phyloP scores from a whole-genome alignment of 2,797 vertebrate species.

The Amazona finschi region DNA sequence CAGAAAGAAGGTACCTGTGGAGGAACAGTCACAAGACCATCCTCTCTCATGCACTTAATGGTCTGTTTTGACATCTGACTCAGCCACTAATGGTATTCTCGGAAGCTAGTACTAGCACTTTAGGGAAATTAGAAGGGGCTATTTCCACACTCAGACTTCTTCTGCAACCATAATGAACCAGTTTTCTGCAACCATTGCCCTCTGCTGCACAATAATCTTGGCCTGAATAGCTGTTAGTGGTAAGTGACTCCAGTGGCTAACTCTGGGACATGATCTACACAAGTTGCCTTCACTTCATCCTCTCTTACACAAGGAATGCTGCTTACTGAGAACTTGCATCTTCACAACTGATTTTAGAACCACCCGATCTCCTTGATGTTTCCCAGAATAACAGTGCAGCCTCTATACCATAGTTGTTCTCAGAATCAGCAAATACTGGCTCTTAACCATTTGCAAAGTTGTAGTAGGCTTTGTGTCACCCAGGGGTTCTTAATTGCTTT shows the following conservation, averaged over 20 bases:
- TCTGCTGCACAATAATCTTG: neutral
- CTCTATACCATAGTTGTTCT: neutral
- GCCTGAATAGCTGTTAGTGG: neutral
- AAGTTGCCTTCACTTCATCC: neutral
- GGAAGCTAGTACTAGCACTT: neutral
- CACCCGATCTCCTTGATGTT: neutral
- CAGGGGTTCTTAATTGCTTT: neutral
- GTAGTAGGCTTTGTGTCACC: neutral
- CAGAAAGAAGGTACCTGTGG: neutral
- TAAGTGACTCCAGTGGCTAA: neutral
- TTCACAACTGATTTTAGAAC: neutral
- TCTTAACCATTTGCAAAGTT: neutral
- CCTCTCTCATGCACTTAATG: neutral
- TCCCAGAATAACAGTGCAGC: neutral
- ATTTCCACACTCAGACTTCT: neutral
- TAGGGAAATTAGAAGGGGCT: neutral
- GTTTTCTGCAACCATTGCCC: neutral
- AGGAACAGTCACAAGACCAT: neutral
- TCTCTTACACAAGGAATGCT: neutral
- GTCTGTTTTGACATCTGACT: neutral
- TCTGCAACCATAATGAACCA: neutral
- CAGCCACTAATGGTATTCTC: neutral
- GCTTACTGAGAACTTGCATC: neutral
- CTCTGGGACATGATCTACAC: neutral
- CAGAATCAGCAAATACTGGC: neutral